Base-by-base conservation (phyloP, 1,140 invertebrate species). In the Wiebesia pumilae region DNA sequence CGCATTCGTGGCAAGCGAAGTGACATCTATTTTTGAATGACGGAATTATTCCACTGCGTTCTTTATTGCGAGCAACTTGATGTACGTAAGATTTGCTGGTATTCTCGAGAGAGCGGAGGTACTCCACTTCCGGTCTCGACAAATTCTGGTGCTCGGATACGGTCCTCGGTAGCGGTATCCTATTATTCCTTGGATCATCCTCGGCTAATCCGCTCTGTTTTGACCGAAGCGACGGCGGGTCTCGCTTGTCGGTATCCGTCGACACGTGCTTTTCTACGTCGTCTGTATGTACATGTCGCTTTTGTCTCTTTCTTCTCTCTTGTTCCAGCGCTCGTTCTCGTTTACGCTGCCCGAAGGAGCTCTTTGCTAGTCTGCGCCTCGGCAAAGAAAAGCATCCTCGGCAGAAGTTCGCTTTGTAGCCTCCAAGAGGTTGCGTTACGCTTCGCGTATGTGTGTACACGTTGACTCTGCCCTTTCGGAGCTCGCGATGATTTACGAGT, bases 401-500 rank as follows among this genome's bases (percentile, higher is more conserved):
- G 24, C 58, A 1, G 19, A 21, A 27, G 10, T 62, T 62, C 58
- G 58, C 3, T 62, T 27, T 62, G 27, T 27, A 10, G 9, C 51
- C n/a, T n/a, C n/a, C n/a, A n/a, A n/a, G n/a, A n/a, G n/a, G n/a
- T n/a, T 62, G 7, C 27, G 58, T 27, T 14, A 4, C 14, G 24
- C 58, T 62, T 27, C 58, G 10, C 58, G 24, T 54, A 14, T 19
- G 51, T 54, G 19, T 2, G 10, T 4, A 21, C 54, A 27, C 21
- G 21, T 38, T 16, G 35, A 21, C 71, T 0, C 16, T 33, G 38
- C 33, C 21, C 35, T 71, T 71, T 71, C 21, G 35, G 33, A 21
- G 71, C 71, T 40, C 89, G 14, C 81, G 87, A 91, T 93, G 92
- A 93, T 93, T 93, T 93, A 93, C 91, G 92, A 92, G 91, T 90